Conservation (phyloP, 1,140 invertebrate genomes). For the Luehdorfia chinensis region DNA sequence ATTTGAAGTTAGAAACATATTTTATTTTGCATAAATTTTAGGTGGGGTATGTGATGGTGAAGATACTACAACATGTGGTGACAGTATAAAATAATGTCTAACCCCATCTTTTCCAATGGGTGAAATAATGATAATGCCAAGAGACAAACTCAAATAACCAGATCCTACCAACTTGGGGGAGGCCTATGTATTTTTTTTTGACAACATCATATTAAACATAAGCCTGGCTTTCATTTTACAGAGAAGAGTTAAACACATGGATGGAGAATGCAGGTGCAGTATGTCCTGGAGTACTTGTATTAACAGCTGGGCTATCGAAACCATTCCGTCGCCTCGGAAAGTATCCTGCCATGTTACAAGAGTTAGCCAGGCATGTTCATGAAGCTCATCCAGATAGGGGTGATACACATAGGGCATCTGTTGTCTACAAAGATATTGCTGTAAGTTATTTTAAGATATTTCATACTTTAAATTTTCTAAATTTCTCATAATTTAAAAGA, state of each 20-base stretch:
- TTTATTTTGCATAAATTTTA: no score
- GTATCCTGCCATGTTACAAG: constrained; percentile 95
- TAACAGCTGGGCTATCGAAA: constrained; percentile 95
- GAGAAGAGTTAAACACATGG: constrained; percentile 90
- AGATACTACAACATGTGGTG: no score
- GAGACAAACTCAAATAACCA: no score
- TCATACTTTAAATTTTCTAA: not conserved
- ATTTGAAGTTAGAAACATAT: no score
- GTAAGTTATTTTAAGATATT: constrained; percentile 78
- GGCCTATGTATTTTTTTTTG: not conserved
- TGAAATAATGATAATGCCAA: no score
- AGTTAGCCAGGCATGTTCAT: constrained; percentile 95
- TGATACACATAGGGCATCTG: constrained; percentile 95
- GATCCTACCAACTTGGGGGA: no score
- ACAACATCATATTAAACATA: constrained; percentile 3
- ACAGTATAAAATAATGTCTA: no score
- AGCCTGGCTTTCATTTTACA: constrained; percentile 71
- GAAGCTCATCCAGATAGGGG: constrained; percentile 97
- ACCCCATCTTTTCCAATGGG: no score
- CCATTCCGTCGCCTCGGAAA: constrained; percentile 97
- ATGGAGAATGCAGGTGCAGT: constrained; percentile 92
- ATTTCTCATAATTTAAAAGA: no score
- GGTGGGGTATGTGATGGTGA: no score
- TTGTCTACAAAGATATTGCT: constrained; percentile 96
- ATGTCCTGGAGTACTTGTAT: constrained; percentile 89